phyloP scores from a whole-genome alignment of 2,797 vertebrate genomes.

The Gymnocypris eckloni region DNA sequence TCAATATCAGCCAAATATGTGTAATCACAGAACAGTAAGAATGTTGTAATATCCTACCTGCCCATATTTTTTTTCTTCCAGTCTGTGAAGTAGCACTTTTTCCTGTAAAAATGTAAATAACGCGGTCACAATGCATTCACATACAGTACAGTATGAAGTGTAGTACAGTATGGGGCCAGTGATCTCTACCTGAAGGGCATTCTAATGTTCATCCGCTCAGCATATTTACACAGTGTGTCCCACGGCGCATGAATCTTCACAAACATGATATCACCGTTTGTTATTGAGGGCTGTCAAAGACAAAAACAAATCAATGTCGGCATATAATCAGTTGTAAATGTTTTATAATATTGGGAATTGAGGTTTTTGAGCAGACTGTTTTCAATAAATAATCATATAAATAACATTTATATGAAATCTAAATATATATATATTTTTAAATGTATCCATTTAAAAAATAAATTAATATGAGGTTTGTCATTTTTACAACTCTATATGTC shows the following conservation, averaged over 20 bases:
- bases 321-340: neutral
- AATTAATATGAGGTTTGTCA: no score
- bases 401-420: no score
- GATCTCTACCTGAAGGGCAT: conserved; percentile 98
- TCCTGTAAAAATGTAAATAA: conserved; percentile 81
- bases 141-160: neutral
- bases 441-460: no score
- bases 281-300: conserved; percentile 86
- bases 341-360: neutral
- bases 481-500: no score
- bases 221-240: conserved; percentile 97
- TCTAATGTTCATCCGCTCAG: conserved; percentile 97
- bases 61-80: conserved; percentile 92
- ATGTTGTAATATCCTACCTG: conserved; percentile 79
- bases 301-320: conserved; percentile 42
- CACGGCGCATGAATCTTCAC: conserved; percentile 96
- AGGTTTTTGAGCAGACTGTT: no score
- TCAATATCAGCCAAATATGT: neutral
- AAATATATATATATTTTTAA: no score
- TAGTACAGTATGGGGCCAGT: neutral
- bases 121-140: neutral
- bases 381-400: no score
- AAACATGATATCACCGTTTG: conserved; percentile 97
- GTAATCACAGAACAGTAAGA: conserved; percentile 10
- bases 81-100: conserved; percentile 97